phyloP scores from a whole-genome alignment of 2,888 invertebrate genomes.

The Drosophila affinis region DNA sequence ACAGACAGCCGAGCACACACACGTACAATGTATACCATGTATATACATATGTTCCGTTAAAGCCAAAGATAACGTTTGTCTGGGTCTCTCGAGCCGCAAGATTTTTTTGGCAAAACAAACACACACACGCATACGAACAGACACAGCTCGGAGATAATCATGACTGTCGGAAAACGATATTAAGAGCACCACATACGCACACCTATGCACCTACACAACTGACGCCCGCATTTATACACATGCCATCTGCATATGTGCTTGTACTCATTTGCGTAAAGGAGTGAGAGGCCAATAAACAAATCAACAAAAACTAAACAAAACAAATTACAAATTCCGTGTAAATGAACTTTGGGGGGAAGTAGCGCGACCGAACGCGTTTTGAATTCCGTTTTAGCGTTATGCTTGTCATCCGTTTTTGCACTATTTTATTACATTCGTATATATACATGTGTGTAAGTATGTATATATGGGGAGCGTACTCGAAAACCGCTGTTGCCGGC shows the following conservation, averaged over 20 bases:
- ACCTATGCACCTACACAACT: constrained; percentile 7
- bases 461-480: constrained; percentile 55
- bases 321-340: constrained; percentile 72
- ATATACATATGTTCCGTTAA: constrained; percentile 49
- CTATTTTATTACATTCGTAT: constrained; percentile 15
- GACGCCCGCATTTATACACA: constrained; percentile 17
- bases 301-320: constrained; percentile 68
- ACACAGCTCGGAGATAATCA: constrained; percentile 17
- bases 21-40: not conserved
- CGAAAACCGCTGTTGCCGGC: constrained; percentile 68
- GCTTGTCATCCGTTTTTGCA: constrained; percentile 45
- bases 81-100: constrained; percentile 29
- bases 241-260: constrained; percentile 8
- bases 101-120: constrained; percentile 33
- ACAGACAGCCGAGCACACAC: constrained; percentile 6
- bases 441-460: constrained; percentile 20
- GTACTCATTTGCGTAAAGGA: constrained; percentile 15
- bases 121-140: constrained; percentile 16
- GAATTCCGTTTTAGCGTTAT: constrained; percentile 37
- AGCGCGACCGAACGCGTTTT: constrained; percentile 48
- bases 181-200: constrained; percentile 14
- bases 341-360: constrained; percentile 60
- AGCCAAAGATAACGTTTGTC: constrained; percentile 36
- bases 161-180: constrained; percentile 2
- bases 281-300: constrained; percentile 64